Evolutionary conservation across 2,888 invertebrate genomes (phyloP).

Genomic region (Troides aeacus): DNA sequence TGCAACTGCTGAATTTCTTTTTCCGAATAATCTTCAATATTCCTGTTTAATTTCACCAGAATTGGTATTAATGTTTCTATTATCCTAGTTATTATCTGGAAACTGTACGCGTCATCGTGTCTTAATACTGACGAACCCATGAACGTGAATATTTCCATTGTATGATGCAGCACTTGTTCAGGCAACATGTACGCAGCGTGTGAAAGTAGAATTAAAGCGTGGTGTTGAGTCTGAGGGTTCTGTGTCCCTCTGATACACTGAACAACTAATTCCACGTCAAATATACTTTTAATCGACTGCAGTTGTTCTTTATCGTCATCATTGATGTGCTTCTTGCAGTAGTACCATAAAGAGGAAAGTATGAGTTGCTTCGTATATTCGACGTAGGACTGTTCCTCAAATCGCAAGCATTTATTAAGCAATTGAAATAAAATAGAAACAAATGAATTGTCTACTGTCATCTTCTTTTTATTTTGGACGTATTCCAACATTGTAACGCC

Average conservation of each 20-base stretch:
- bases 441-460: conserved; percentile 83
- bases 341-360: conserved; percentile 87
- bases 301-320: conserved; percentile 63
- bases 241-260: conserved; percentile 93
- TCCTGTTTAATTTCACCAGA: conserved; percentile 79
- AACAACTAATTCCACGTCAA: conserved; percentile 89
- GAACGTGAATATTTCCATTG: conserved; percentile 98
- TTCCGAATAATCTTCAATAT: conserved; percentile 57
- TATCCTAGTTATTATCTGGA: conserved; percentile 94
- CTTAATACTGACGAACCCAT: conserved; percentile 96
- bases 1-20: conserved; percentile 64
- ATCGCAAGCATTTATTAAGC: conserved; percentile 87
- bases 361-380: conserved; percentile 95
- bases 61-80: conserved; percentile 95
- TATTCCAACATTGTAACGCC: conserved; percentile 90
- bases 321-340: conserved; percentile 81
- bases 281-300: conserved; percentile 70
- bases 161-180: conserved; percentile 92
- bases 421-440: conserved; percentile 89
- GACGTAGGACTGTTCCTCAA: conserved; percentile 89
- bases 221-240: conserved; percentile 97
- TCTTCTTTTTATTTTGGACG: conserved; percentile 90
- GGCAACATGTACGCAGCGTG: conserved; percentile 89
- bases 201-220: conserved; percentile 91
- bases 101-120: conserved; percentile 96